Percentiles rank a stretch among this genome's conserved stretches.
Conservation (phyloP, 2,888 invertebrate species). For the Ormia ochracea region DNA sequence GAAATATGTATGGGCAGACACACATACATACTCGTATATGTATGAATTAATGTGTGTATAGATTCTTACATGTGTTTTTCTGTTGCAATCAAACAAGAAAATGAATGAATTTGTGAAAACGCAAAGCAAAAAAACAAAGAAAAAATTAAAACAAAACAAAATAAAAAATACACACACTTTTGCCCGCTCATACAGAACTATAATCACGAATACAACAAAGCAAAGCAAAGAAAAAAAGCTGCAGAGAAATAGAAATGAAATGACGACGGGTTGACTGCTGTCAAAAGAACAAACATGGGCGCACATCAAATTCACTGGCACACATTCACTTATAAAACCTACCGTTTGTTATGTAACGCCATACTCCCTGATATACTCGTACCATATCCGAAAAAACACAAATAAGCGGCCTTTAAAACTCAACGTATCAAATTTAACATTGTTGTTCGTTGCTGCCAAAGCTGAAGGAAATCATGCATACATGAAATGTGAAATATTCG, state of each 20-base stretch:
- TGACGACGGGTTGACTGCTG: conserved; percentile 77
- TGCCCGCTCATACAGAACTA: conserved; percentile 40
- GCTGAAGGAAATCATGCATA: conserved; percentile 51
- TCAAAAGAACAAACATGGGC: conserved; percentile 76
- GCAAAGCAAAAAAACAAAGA: conserved; percentile 35
- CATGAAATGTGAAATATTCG: conserved; percentile 44
- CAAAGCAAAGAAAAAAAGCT: conserved; percentile 66
- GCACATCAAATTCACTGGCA: conserved; percentile 63
- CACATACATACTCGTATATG: too few relatives aligned
- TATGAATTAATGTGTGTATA: too few relatives aligned
- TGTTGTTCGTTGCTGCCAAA: conserved; percentile 43
- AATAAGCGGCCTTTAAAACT: conserved; percentile 37
- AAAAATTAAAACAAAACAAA: conserved; percentile 38
- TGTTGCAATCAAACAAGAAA: conserved; percentile 38
- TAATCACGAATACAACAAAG: conserved; percentile 55
- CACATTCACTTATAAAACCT: conserved; percentile 45
- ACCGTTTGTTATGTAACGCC: conserved; percentile 24
- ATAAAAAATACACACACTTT: conserved; percentile 32
- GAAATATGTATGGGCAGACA: too few relatives aligned
- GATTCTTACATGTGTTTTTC: conserved; percentile 34
- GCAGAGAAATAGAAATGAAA: conserved; percentile 74
- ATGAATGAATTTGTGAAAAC: conserved; percentile 60
- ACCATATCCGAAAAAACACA: conserved; percentile 9
- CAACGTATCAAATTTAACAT: conserved; percentile 21
- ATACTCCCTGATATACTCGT: conserved; percentile 11